Evolutionary conservation across 1,140 invertebrate species (phyloP).

Genomic region (Zaprionus tsacasi): DNA sequence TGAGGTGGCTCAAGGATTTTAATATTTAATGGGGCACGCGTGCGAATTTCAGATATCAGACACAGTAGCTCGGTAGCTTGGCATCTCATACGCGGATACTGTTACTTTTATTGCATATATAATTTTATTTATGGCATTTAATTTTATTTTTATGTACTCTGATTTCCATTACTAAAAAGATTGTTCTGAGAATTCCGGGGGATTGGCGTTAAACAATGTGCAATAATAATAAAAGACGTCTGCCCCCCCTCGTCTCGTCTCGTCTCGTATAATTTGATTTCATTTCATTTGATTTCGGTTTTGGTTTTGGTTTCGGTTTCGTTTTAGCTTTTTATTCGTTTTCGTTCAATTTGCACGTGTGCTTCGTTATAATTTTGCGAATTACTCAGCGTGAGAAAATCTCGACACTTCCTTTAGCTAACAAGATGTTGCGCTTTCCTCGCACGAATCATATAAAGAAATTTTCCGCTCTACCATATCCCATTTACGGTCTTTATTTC

Average conservation of each 20-base stretch:
- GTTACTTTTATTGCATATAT: constrained; percentile 45
- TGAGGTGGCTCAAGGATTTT: constrained; percentile 32
- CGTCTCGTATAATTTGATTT: constrained; percentile 59
- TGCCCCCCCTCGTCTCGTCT: constrained; percentile 4
- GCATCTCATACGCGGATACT: constrained; percentile 26
- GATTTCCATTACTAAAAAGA: constrained; percentile 65
- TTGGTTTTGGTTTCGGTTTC: constrained; percentile 42
- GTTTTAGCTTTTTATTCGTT: constrained; percentile 48
- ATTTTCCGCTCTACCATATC: constrained; percentile 22
- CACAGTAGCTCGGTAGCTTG: constrained; percentile 23
- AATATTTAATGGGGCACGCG: constrained; percentile 69
- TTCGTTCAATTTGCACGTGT: constrained; percentile 38
- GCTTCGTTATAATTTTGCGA: constrained; percentile 49
- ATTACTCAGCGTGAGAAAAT: constrained; percentile 52
- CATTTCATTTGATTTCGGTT: constrained; percentile 66
- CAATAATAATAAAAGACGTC: constrained; percentile 23
- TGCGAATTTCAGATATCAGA: constrained; percentile 45
- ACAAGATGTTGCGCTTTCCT: neutral
- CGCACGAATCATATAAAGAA: constrained; percentile 40
- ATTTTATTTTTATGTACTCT: constrained; percentile 77
- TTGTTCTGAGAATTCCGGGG: constrained; percentile 5
- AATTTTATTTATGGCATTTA: constrained; percentile 76
- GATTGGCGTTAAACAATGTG: constrained; percentile 33
- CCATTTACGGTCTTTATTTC: constrained; percentile 1
- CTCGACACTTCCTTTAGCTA: constrained; percentile 9